These are phyloP conservation scores for Peromyscus leucopus DNA, from an alignment of 2,113 vertebrate species.

Conservation along the genomic window DNA sequence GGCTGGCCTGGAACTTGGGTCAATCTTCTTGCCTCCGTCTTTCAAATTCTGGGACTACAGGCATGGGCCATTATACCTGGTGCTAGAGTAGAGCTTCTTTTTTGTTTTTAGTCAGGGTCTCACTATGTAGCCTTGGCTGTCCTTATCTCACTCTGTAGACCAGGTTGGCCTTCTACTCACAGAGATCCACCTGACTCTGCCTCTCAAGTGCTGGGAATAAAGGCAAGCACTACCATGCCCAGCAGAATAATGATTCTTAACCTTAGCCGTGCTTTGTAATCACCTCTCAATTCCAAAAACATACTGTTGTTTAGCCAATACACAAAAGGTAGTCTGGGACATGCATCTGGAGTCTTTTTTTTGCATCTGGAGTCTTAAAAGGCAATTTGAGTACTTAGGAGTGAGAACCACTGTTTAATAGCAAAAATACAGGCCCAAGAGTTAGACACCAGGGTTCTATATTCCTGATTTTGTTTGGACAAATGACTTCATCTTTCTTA, in stretches of 20 bases:
- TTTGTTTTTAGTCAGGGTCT: neutral
- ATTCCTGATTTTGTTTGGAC: slow-evolving; percentile 28
- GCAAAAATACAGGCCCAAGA: neutral
- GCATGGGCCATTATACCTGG: neutral
- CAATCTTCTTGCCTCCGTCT: neutral
- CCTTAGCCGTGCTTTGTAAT: slow-evolving; percentile 4
- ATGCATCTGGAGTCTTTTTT: neutral
- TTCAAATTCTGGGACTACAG: neutral
- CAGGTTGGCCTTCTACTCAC: neutral
- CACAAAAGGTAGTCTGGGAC: neutral
- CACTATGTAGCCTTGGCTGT: neutral
- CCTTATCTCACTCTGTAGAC: neutral
- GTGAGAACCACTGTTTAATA: slow-evolving; percentile 8
- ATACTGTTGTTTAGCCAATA: slow-evolving; percentile 9
- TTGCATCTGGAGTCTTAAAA: neutral
- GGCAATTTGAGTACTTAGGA: slow-evolving; percentile 25
- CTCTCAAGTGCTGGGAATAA: neutral
- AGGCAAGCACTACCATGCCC: neutral
- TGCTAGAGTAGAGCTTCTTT: neutral
- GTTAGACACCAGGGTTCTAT: neutral
- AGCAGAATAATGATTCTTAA: slow-evolving; percentile 19
- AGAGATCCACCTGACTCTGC: neutral
- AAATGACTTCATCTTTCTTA: slow-evolving; percentile 44
- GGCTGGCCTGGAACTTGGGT: neutral
- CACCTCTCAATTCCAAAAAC: neutral